Evolutionary conservation across 2,797 vertebrate species (phyloP).

Genomic region (Pteropus rufus): DNA sequence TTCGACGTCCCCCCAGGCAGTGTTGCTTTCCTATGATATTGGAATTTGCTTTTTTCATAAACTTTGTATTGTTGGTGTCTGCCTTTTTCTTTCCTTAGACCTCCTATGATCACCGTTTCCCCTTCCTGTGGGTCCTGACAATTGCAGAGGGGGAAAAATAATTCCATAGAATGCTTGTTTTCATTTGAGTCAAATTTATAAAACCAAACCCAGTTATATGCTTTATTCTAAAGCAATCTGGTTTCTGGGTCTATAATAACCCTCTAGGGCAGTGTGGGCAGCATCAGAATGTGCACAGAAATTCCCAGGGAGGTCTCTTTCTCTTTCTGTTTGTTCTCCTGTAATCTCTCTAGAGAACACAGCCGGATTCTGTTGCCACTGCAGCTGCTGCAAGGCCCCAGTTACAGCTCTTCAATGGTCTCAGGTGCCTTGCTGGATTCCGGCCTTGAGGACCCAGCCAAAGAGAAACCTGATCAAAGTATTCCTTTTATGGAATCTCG

Average conservation of each 20-base stretch:
- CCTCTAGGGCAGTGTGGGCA: neutral
- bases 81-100: neutral
- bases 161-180: conserved; percentile 36
- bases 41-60: neutral
- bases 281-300: neutral
- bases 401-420: conserved; percentile 29
- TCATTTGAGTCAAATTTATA: conserved; percentile 28
- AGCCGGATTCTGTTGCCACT: conserved; percentile 31
- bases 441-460: neutral
- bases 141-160: neutral
- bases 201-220: neutral
- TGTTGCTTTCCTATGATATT: neutral
- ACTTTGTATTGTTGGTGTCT: neutral
- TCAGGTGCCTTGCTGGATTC: conserved; percentile 37
- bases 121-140: conserved; percentile 5
- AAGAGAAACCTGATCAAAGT: conserved; percentile 35
- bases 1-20: neutral
- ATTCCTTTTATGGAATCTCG: neutral
- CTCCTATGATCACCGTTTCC: neutral
- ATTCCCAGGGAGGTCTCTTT: conserved; percentile 13
- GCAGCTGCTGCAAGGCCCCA: conserved; percentile 40
- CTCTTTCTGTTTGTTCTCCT: conserved; percentile 52
- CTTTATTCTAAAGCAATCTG: conserved; percentile 49
- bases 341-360: conserved; percentile 44
- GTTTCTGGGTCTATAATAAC: conserved; percentile 35